Base-by-base conservation (phyloP, 2,888 invertebrate genomes). In the Blastobasis lacticolella region DNA sequence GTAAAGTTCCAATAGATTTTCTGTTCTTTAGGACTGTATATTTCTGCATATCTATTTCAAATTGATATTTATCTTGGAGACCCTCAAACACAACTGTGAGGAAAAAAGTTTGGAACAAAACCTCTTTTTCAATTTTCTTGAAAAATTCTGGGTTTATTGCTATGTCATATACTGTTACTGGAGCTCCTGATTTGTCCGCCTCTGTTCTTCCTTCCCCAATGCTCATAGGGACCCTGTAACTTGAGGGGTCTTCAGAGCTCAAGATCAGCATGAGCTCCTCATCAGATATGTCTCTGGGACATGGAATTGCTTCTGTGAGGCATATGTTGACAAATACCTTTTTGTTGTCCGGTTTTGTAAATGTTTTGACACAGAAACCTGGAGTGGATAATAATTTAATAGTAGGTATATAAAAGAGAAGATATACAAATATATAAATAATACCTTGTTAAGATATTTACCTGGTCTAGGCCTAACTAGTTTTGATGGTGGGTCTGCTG, bases 321-420 rank as follows among this genome's bases (percentile, higher is more conserved):
- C 97, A 97, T 52, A 97, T 89, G 70, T 97, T 97, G 37, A 97
- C 90, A 75, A 97, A 97, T 38, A 94, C 85, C 79, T 96, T 96
- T 54, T 91, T 92, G 52, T 89, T 90, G 40, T 90, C 90, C 46
- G 90, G 88, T 10, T 89, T 84, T 57, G 92, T 91, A 57, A 87
- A 91, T 5, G 93, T 91, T 84, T 96, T 96, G 0, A 95, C 90
- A 72, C 96, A 96, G 60, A 94, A 90, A 48, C 95, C 96, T 95
- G 38, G n/a, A 42, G 6, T 10, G 48, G 41, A 45, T 10, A 49
- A 2, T 23, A 23, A 23, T 23, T 23, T 23, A 23, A 2, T 23
- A 23, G 23, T 23, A 23, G 23, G 23, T 23, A 23, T 23, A 3
- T 23, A 23, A 23, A 23, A 23, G 23, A 23, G 23, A 23, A 23